Evolutionary conservation across 2,113 vertebrate genomes (phyloP), one percentile per base, ranked within the genome.

Genomic region (Lutjanus erythropterus): DNA sequence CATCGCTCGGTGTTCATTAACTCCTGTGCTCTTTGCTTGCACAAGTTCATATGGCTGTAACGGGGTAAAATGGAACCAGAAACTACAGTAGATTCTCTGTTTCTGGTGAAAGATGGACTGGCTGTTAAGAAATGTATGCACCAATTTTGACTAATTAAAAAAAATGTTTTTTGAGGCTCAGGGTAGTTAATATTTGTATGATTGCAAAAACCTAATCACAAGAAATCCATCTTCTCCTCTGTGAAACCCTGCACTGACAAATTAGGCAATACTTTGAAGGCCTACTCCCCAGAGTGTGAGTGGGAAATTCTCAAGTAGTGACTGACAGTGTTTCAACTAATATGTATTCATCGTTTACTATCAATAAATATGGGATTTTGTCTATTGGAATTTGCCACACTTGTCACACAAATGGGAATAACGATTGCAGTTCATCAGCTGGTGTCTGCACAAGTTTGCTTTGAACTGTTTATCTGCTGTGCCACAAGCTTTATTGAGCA

Each of bases 1-100:
- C 84, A 86, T 87, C 44, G 53, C 80, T 87, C 56, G 15, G 44
- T 79, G 74, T 92, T 87, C 78, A 91, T 90, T 89, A 93, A 91
- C 89, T 89, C 52, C 49, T 5, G 42, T 88, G 88, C 83, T 87
- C 76, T 86, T 83, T 83, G 55, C 83, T 77, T 50, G 49, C 58
- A 58, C 21, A 55, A 75, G 68, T 83, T 85, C 74, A 71, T 23
- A n/a, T 1, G 50, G 31, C 66, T 53, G 29, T 7, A 41, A 53
- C 82, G 37, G 33, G 19, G 46, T 23, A 31, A 75, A 72, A 83
- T 37, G 16, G 27, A 83, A 59, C 37, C 23, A 39, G 10, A 67
- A 75, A 60, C 44, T 56, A 15, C 69, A 39, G 5, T 35, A 11
- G 4, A 33, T 47, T 29, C 14, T 44, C 9, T 23, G 27, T 71